Conservation (phyloP, 2,888 invertebrate genomes). For the Cynaeus angustus region DNA sequence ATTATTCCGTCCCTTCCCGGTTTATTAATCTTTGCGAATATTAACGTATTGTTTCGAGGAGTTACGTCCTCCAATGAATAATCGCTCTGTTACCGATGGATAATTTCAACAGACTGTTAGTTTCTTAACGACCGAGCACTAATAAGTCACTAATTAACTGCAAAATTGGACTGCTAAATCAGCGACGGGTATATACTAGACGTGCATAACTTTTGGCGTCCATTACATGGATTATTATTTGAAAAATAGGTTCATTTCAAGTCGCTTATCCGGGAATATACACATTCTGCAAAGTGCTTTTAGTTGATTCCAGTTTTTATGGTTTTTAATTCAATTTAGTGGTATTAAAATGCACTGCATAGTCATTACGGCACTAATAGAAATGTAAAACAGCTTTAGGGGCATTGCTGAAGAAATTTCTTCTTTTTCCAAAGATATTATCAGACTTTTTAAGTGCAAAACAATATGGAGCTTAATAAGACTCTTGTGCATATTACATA, state of each 20-base stretch:
- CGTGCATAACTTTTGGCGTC: background rate
- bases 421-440: too few relatives aligned
- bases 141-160: conserved; percentile 36
- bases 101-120: conserved; percentile 33
- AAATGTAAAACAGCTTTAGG: too few relatives aligned
- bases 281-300: background rate
- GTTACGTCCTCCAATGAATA: conserved; percentile 31
- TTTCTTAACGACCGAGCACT: conserved; percentile 35
- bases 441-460: too few relatives aligned
- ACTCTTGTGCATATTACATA: too few relatives aligned
- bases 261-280: too few relatives aligned
- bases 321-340: background rate
- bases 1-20: conserved; percentile 38
- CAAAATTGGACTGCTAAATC: conserved; percentile 36
- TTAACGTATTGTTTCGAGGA: conserved; percentile 42
- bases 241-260: too few relatives aligned
- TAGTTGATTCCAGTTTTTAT: background rate
- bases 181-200: conserved; percentile 10
- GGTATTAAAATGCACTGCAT: background rate
- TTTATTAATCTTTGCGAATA: conserved; percentile 35
- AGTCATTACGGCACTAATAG: too few relatives aligned
- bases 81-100: conserved; percentile 31
- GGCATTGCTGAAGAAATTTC: too few relatives aligned
- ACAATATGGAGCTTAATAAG: too few relatives aligned
- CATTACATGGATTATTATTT: too few relatives aligned